phyloP scores from a whole-genome alignment of 2,797 vertebrate genomes.

The Gorsachius magnificus region DNA sequence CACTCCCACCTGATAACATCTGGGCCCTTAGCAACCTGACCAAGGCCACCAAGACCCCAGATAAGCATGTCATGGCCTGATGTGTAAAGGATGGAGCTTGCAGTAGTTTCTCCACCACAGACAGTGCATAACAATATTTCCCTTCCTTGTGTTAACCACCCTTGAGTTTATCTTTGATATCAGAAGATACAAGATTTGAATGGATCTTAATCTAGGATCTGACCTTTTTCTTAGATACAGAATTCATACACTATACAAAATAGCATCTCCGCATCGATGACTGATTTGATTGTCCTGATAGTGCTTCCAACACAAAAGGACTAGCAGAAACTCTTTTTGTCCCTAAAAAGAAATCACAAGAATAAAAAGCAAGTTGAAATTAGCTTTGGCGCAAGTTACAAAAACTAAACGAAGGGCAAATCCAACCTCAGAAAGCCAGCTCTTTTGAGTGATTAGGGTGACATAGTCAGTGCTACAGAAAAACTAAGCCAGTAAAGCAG shows the following conservation, averaged over 20 bases:
- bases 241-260: neutral
- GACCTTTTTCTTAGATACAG: neutral
- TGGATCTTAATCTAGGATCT: neutral
- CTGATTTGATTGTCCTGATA: neutral
- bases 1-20: neutral
- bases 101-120: neutral
- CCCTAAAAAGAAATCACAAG: neutral
- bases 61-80: neutral
- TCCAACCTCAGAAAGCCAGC: neutral
- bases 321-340: neutral
- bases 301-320: neutral
- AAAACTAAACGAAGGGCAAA: neutral
- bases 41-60: rapidly evolving
- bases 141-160: neutral
- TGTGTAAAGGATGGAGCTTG: neutral
- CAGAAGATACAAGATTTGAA: neutral
- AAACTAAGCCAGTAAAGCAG: neutral
- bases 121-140: neutral
- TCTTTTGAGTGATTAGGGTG: neutral
- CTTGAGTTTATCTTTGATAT: neutral
- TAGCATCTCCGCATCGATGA: neutral
- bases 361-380: neutral
- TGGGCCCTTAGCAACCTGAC: neutral
- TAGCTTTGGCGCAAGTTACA: neutral
- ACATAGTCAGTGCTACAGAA: neutral